Evolutionary conservation across 2,888 invertebrate genomes (phyloP).

Genomic region (Pseudeuparius sepicola): DNA sequence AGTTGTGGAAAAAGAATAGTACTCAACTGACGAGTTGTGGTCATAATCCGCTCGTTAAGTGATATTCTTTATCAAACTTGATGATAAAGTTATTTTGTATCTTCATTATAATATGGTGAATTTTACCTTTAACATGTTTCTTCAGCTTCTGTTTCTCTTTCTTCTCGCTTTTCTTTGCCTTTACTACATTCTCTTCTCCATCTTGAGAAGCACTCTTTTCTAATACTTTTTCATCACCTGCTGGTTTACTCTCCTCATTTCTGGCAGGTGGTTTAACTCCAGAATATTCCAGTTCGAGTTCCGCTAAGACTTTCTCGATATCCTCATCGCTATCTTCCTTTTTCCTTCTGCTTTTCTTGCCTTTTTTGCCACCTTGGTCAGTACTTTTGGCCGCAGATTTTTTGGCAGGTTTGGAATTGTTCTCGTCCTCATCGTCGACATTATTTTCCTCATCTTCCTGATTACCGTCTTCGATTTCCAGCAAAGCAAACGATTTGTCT

Average conservation of each 20-base stretch:
- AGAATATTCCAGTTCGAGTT: slow-evolving; percentile 71
- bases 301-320: slow-evolving; percentile 73
- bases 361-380: slow-evolving; percentile 60
- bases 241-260: slow-evolving; percentile 14
- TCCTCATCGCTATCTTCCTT: slow-evolving; percentile 73
- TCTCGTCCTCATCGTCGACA: slow-evolving; percentile 36
- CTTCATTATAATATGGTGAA: no score
- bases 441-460: slow-evolving; percentile 34
- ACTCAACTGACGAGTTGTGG: no score
- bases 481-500: slow-evolving; percentile 51
- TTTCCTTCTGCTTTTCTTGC: slow-evolving; percentile 61
- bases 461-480: slow-evolving; percentile 54
- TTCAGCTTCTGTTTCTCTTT: slow-evolving; percentile 65
- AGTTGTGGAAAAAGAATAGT: no score
- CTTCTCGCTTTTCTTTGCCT: slow-evolving; percentile 84
- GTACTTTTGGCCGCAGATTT: slow-evolving; percentile 36
- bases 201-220: slow-evolving; percentile 35
- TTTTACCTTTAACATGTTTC: neutral
- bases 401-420: no score
- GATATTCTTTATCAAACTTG: no score
- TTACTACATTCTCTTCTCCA: slow-evolving; percentile 41
- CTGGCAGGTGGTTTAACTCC: slow-evolving; percentile 34
- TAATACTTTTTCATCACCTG: slow-evolving; percentile 14
- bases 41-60: no score
- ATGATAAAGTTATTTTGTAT: no score